phyloP scores from a whole-genome alignment of 2,113 vertebrate species.

The Miniopterus natalensis region DNA sequence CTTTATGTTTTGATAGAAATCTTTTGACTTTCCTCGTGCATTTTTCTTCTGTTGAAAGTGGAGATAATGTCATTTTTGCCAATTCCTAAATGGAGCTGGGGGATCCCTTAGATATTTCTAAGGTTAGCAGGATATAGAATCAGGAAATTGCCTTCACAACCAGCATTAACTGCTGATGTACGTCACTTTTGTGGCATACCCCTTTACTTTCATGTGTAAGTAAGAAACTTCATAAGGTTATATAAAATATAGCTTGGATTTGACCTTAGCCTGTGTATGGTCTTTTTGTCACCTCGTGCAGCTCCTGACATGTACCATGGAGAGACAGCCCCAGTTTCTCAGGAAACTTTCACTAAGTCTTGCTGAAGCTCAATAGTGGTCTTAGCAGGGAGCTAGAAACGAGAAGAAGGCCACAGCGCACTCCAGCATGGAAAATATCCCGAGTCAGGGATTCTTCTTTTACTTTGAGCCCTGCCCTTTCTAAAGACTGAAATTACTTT shows the following conservation, averaged over 20 bases:
- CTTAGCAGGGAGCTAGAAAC: background rate
- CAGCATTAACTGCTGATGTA: background rate
- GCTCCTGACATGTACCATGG: background rate
- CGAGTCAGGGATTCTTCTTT: slow-evolving; percentile 65
- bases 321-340: background rate
- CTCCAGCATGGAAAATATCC: background rate
- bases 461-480: slow-evolving; percentile 65
- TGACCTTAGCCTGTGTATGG: background rate
- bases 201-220: background rate
- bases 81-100: background rate
- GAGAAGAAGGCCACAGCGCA: background rate
- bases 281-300: background rate
- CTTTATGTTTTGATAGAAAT: slow-evolving; percentile 28
- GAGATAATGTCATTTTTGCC: background rate
- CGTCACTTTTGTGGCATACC: background rate
- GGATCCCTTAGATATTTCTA: background rate
- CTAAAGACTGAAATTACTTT: slow-evolving; percentile 73
- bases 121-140: background rate
- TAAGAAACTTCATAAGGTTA: background rate
- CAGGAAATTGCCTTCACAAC: background rate
- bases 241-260: background rate
- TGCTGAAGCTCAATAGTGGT: background rate
- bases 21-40: background rate
- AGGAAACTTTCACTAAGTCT: background rate
- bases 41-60: slow-evolving; percentile 45